Evolutionary conservation across 2,888 invertebrate genomes (phyloP), one percentile per base, ranked within the genome.

Genomic region (Drosophila tanythrix): DNA sequence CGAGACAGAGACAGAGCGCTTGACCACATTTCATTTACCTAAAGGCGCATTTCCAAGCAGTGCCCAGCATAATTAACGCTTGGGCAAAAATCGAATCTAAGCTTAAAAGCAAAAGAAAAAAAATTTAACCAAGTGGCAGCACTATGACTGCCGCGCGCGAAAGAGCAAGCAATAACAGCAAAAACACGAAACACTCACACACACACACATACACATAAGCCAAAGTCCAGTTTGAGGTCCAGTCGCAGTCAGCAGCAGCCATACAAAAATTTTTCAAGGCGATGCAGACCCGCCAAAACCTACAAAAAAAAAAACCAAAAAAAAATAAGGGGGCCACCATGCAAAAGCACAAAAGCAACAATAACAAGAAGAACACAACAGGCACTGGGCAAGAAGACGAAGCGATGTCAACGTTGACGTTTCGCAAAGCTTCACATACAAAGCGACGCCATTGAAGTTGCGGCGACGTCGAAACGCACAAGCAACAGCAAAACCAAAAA

Each of bases 241-340:
- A 77, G 76, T 85, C 75, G 74, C 67, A 66, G 48, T 52, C 64
- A 63, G 83, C 67, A 65, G 83, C 83, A 83, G 87, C 84, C 87
- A 81, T 81, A 88, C 77, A 80, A 82, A 76, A 79, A 83, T 74
- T 78, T 88, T 90, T 90, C 90, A 83, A 88, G 87, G 91, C 89
- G 77, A 83, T 81, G 83, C 75, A 89, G 79, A 78, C 91, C 86
- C 82, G 90, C 78, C 83, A 82, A 90, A 89, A 90, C 79, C 68
- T n/a, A 83, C 5, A 57, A 40, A 56, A 38, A n/a, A 56, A 65
- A 10, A 55, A 15, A 18, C 73, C 13, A 27, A 27, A 29, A 52
- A 52, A 27, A 55, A 18, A 36, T 15, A 80, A 74, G 64, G 74
- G 78, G 81, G 71, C 72, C 79, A 76, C 80, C 73, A 76, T 73